Conservation (phyloP, 2,888 invertebrate species). For the Catonia carolina region DNA sequence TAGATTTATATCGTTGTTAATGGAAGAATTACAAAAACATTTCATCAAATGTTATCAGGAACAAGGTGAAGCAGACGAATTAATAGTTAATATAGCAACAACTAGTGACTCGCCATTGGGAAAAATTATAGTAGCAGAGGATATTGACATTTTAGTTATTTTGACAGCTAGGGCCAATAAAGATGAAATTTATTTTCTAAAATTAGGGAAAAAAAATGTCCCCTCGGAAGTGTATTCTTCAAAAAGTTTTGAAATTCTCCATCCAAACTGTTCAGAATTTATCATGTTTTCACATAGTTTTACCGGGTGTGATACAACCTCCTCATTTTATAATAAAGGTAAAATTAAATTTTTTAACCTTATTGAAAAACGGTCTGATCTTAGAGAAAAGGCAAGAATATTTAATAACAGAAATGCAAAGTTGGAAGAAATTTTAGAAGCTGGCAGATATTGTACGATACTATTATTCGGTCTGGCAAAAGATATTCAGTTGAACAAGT, state of each 20-base stretch:
- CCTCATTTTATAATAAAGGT: slow-evolving; percentile 6
- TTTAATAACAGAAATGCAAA: too few relatives aligned
- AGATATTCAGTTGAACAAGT: neutral
- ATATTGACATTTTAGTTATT: too few relatives aligned
- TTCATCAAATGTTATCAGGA: neutral
- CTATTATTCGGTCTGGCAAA: neutral
- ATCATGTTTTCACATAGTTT: slow-evolving; percentile 7
- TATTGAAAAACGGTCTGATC: slow-evolving; percentile 3
- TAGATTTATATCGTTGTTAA: neutral
- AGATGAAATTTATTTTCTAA: slow-evolving; percentile 9
- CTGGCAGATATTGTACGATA: slow-evolving; percentile 5
- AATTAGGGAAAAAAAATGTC: slow-evolving; percentile 8
- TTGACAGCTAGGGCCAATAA: too few relatives aligned
- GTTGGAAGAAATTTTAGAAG: slow-evolving; percentile 10
- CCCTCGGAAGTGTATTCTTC: too few relatives aligned
- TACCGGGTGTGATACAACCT: slow-evolving; percentile 9
- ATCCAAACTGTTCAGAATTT: neutral
- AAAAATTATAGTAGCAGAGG: too few relatives aligned
- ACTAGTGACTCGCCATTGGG: too few relatives aligned
- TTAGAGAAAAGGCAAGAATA: too few relatives aligned
- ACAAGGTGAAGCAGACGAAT: neutral
- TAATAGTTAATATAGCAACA: too few relatives aligned
- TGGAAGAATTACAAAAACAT: slow-evolving; percentile 3
- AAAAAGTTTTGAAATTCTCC: too few relatives aligned
- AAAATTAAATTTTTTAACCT: slow-evolving; percentile 1